Conservation (phyloP, 2,113 vertebrate species). For the Phalacrocorax brasilianus region DNA sequence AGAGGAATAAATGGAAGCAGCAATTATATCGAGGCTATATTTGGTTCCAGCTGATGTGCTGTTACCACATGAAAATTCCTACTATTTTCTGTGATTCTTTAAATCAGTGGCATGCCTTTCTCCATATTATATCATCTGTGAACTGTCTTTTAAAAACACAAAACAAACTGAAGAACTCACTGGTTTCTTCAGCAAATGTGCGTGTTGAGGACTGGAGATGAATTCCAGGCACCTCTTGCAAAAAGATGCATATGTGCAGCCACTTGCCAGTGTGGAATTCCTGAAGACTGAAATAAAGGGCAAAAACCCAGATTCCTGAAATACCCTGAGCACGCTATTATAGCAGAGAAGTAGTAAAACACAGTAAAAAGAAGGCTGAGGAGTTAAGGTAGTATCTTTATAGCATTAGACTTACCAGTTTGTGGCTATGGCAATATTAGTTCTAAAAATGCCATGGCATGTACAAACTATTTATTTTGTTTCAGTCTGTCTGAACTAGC, state of each 20-base stretch:
- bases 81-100: not conserved
- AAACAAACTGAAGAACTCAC: not conserved
- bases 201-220: not conserved
- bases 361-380: not conserved
- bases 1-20: conserved; percentile 32
- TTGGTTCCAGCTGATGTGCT: not conserved
- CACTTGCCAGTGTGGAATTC: not conserved
- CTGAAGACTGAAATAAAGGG: not conserved
- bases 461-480: not conserved
- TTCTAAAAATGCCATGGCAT: not conserved
- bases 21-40: conserved; percentile 31
- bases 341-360: not conserved
- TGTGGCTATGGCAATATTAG: not conserved
- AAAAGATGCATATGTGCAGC: not conserved
- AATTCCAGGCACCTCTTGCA: not conserved
- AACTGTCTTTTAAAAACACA: not conserved
- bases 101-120: not conserved
- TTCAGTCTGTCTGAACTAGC: not conserved
- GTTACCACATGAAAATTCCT: not conserved
- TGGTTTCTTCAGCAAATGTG: not conserved
- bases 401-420: not conserved
- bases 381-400: not conserved
- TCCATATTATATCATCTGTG: not conserved
- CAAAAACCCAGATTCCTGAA: not conserved
- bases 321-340: not conserved